Evolutionary conservation across 2,888 invertebrate species (phyloP), one percentile per base, ranked within the genome.

Genomic region (Hymenopus coronatus): DNA sequence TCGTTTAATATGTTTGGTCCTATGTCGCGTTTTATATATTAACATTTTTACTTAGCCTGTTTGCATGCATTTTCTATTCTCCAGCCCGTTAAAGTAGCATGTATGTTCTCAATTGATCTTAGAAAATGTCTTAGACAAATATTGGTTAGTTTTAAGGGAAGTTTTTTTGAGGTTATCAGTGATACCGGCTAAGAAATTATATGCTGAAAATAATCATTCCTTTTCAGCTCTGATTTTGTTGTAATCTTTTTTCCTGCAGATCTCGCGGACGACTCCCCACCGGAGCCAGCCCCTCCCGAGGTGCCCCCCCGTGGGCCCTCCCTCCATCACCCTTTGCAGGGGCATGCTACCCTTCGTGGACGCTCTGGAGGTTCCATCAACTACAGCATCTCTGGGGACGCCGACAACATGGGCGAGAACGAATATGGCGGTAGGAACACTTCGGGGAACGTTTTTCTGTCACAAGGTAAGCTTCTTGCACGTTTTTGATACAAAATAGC

Each of bases 271-370:
- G 97, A 97, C 90, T 97, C 97, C 3, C 97, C 97, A 20, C 97
- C 97, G 4, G 97, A 97, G 92, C 97, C 97, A 2, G 97, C 97
- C 87, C 97, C 97, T 9, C 97, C 97, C 3, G 97, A 97, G 94
- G 96, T 97, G 88, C 97, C 97, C 81, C 97, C 97, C n/a, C 95
- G 97, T 83, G 97, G 97, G 2, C 97, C 97, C 27, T 97, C 97
- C 87, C 94, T 97, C 90, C 96, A 97, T 92, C 92, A 92, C 90
- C 91, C 92, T 4, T 70, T 90, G 82, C 89, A 89, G 27, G 89
- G 89, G 12, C 89, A 89, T 86, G 88, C 90, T 33, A 89, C 90
- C 9, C 85, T 89, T 3, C 82, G 90, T 27, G 87, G 88, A 33
- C 82, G 89, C 20, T 85, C 89, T 3, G 87, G 89, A 9, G 89